Percentiles rank a stretch among this genome's conserved stretches.
Conservation (phyloP, 2,113 vertebrate species). For the Pithys albifrons region DNA sequence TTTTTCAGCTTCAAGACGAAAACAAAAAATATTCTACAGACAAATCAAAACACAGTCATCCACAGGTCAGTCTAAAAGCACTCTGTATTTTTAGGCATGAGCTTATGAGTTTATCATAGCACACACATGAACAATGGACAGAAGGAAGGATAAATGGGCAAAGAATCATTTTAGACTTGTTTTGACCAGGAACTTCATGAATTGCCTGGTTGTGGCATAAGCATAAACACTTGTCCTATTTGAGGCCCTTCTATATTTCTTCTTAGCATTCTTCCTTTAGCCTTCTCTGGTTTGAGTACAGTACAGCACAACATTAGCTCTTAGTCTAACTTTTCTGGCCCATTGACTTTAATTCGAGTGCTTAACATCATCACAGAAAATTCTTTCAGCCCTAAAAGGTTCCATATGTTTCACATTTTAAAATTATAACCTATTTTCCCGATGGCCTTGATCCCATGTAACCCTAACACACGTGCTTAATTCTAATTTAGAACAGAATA, state of each 20-base stretch:
- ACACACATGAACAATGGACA: neutral
- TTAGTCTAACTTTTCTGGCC: neutral
- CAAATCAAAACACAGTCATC: constrained; percentile 77
- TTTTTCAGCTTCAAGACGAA: constrained; percentile 63
- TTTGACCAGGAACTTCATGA: neutral
- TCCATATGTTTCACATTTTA: neutral
- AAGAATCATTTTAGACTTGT: neutral
- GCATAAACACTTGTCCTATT: neutral
- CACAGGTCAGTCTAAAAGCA: constrained; percentile 78
- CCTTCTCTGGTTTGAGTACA: neutral
- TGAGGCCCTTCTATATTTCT: neutral
- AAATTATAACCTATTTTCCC: neutral
- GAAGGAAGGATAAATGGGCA: neutral
- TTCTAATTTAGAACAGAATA: neutral
- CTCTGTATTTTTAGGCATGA: neutral
- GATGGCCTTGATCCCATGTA: neutral
- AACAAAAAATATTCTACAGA: constrained; percentile 47
- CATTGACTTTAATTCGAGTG: neutral
- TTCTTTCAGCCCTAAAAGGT: neutral
- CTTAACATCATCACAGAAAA: neutral
- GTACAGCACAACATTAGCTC: neutral
- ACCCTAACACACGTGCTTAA: neutral
- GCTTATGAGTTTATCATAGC: neutral
- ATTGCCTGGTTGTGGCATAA: neutral
- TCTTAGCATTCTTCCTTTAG: neutral